Conservation (phyloP, 1,140 invertebrate species). For the Drosophila mayri region DNA sequence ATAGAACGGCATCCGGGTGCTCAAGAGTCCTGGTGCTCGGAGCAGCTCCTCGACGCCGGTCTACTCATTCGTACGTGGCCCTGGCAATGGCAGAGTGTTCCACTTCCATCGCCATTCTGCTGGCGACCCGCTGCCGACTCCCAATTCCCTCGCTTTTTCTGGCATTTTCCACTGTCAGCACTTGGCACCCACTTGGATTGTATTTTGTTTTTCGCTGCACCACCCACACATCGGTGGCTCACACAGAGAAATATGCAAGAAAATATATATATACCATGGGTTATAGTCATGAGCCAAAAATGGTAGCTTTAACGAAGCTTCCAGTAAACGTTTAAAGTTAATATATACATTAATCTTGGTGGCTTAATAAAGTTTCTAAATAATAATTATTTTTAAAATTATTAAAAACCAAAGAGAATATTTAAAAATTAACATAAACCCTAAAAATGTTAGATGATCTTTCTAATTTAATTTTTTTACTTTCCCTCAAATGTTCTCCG, state of each 20-base stretch:
- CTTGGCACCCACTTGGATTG: slow-evolving; percentile 59
- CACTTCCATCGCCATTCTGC: slow-evolving; percentile 38
- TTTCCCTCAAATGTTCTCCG: background rate
- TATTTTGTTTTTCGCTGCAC: slow-evolving; percentile 54
- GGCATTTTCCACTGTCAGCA: slow-evolving; percentile 49
- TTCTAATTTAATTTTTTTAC: background rate
- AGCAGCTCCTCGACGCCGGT: slow-evolving; percentile 34
- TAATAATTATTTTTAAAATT: background rate
- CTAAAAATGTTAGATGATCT: background rate
- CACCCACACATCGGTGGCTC: slow-evolving; percentile 15
- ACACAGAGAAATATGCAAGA: slow-evolving; percentile 3
- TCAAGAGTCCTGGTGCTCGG: slow-evolving; percentile 25
- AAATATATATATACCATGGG: background rate
- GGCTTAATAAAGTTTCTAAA: background rate
- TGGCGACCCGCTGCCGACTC: slow-evolving; percentile 27
- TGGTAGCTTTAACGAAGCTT: background rate
- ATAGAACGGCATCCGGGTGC: slow-evolving; percentile 44
- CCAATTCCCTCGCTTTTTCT: slow-evolving; percentile 6
- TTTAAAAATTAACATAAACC: background rate
- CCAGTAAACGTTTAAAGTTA: background rate
- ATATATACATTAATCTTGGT: background rate
- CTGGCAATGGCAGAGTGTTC: slow-evolving; percentile 45
- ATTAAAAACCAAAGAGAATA: background rate
- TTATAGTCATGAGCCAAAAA: background rate
- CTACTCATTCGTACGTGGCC: slow-evolving; percentile 25